Conservation (phyloP, 2,113 vertebrate species). For the Callipepla squamata region DNA sequence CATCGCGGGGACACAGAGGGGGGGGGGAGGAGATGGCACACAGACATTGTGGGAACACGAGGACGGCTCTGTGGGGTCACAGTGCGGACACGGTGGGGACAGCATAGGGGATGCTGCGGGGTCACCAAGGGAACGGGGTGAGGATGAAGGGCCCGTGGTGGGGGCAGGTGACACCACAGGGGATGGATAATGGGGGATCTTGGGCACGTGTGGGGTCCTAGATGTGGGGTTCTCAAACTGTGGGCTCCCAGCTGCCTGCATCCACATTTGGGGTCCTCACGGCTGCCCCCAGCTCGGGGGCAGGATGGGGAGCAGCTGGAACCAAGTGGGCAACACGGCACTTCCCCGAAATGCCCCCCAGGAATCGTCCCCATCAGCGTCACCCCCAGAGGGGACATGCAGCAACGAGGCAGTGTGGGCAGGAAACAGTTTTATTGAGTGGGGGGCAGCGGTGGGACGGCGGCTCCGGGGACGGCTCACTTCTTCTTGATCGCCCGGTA, state of each 20-base stretch:
- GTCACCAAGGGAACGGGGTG: not conserved
- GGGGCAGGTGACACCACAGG: too few species aligned
- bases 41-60: not conserved
- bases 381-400: not conserved
- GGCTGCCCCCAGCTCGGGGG: not conserved
- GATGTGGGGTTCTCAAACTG: too few species aligned
- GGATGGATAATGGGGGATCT: not conserved
- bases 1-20: not conserved
- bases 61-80: not conserved
- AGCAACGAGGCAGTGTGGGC: fast-evolving
- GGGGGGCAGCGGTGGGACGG: fast-evolving
- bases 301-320: too few species aligned
- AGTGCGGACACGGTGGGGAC: too few species aligned
- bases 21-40: too few species aligned
- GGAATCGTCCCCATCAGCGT: not conserved
- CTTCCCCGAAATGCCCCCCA: too few species aligned
- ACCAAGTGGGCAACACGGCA: too few species aligned
- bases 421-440: not conserved
- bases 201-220: not conserved
- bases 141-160: not conserved
- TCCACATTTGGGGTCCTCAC: not conserved
- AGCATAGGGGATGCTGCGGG: too few species aligned
- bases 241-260: too few species aligned
- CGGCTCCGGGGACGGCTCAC: not conserved
- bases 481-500: not conserved